These are phyloP conservation scores for Hypomesus transpacificus DNA, from an alignment of 2,113 vertebrate species.

Conservation along the genomic window DNA sequence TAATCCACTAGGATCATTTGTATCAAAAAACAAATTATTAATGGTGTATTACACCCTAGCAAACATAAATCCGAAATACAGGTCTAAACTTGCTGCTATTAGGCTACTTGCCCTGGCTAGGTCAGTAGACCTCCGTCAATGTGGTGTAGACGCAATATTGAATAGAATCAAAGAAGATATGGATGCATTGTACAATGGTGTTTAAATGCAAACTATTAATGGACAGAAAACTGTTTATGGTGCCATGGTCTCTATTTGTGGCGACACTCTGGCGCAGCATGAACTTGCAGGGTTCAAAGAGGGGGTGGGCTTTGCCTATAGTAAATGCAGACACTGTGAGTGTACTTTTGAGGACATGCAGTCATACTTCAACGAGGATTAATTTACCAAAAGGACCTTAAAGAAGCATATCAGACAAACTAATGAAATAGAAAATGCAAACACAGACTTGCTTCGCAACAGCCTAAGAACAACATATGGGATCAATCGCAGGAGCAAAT, in stretches of 20 bases:
- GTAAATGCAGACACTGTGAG: neutral
- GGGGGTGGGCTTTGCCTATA: conserved; percentile 29
- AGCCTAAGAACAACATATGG: conserved; percentile 14
- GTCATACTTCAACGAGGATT: conserved; percentile 26
- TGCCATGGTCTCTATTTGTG: conserved; percentile 34
- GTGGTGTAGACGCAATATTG: conserved; percentile 7
- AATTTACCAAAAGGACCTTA: conserved; percentile 28
- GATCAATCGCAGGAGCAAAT: conserved; percentile 14
- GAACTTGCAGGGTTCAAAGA: conserved; percentile 31
- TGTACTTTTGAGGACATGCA: conserved; percentile 21
- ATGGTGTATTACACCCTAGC: conserved; percentile 13
- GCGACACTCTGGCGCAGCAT: conserved; percentile 29
- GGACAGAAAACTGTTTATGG: conserved; percentile 28
- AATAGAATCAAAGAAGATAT: conserved; percentile 14
- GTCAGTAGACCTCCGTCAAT: conserved; percentile 10
- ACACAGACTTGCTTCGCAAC: neutral
- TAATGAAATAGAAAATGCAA: too few relatives aligned
- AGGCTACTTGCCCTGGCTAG: conserved; percentile 14
- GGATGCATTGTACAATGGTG: conserved; percentile 29
- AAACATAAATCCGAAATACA: conserved; percentile 18
- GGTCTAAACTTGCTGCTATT: conserved; percentile 19
- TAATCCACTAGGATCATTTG: conserved; percentile 17
- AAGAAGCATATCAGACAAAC: neutral
- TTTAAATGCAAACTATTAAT: conserved; percentile 20
- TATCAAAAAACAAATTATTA: conserved; percentile 22